Conservation (phyloP, 2,888 invertebrate species). For the Gibbula magus region DNA sequence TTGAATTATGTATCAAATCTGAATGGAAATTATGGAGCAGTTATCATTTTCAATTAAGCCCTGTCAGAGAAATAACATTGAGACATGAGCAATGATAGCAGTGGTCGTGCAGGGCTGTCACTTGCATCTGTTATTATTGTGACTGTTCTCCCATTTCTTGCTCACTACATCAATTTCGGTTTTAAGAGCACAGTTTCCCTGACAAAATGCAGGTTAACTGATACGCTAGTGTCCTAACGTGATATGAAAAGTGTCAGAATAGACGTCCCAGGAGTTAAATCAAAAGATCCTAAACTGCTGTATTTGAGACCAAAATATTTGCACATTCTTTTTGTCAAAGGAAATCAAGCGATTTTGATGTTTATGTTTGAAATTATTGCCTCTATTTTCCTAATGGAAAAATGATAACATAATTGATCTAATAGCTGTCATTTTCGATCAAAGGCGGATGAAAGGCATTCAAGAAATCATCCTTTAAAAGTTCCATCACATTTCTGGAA, state of each 20-base stretch:
- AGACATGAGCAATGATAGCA: background rate
- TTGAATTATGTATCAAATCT: slow-evolving; percentile 18
- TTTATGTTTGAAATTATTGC: no score
- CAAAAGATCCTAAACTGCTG: background rate
- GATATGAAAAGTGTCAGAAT: background rate
- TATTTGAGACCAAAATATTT: background rate
- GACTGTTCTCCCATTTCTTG: background rate
- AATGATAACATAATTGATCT: no score
- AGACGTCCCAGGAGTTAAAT: background rate
- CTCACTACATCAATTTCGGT: background rate
- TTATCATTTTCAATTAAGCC: slow-evolving; percentile 19
- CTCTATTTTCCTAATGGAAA: no score
- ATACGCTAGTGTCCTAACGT: background rate
- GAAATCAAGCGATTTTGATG: background rate
- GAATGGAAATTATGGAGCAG: background rate
- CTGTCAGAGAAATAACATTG: background rate
- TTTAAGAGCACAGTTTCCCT: background rate
- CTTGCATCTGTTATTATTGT: background rate
- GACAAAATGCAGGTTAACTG: background rate
- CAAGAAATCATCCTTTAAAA: no score
- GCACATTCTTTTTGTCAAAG: background rate
- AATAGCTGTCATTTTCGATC: no score
- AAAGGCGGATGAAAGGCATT: no score
- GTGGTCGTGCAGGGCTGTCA: background rate
- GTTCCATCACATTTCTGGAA: no score